Evolutionary conservation across 2,797 vertebrate genomes (phyloP), one percentile per base, ranked within the genome.

Genomic region (Pteronotus mesoamericanus): DNA sequence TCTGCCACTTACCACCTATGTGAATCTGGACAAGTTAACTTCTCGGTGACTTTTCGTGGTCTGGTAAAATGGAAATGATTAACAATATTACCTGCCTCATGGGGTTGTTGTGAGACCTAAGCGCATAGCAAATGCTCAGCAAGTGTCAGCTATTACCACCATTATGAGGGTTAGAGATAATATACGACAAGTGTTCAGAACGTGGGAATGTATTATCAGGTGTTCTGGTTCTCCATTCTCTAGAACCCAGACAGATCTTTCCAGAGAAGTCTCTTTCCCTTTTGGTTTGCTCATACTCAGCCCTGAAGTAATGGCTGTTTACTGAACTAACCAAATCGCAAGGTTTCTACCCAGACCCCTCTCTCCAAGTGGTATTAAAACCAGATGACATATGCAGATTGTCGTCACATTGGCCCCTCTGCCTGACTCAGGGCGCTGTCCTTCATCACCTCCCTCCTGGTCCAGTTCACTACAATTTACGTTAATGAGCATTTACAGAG

Each of bases 241-340:
- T 89, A 75, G 74, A 86, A 86, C 16, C 9, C 46, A 77, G 74
- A 59, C 3, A 26, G 39, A 34, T 48, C 66, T 89, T 89, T 94
- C 74, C 69, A 89, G 68, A 94, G 83, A 68, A 42, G 39, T 4
- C 61, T 78, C 22, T 86, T 64, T 88, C 78, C 77, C 68, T 75
- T 75, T 72, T 75, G 42, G 34, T 46, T 86, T 82, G 32, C 48
- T 71, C 29, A 66, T 78, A 55, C 32, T 93, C 80, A 64, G 48
- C 19, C 46, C 68, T 12, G 61, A 93, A 48, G 57, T 39, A 66
- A 85, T 21, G 10, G 68, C 8, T 89, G 51, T 84, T 95, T 16
- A 61, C 32, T 68, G 74, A n/a, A 66, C 39, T 84, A 85, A 88
- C 21, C 42, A 53, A 75, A 86, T 39, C 74, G 51, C 3, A 39